Percentiles rank a stretch among this genome's conserved stretches.
Evolutionary conservation across 2,113 vertebrate genomes (phyloP).

Genomic region (Alosa alosa): DNA sequence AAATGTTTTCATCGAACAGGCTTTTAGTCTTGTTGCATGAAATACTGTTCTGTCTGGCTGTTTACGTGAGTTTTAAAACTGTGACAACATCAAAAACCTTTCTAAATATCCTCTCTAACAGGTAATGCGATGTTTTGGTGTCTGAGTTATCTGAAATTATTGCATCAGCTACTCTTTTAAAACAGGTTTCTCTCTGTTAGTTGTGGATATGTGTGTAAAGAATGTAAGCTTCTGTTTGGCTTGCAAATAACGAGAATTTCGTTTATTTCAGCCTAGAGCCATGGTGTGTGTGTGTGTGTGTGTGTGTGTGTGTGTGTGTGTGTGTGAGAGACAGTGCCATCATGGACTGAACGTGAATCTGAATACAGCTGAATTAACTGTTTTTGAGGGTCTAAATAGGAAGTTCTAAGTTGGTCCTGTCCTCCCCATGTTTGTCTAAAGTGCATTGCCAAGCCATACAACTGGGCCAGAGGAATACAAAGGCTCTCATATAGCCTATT

Average conservation of each 20-base stretch:
- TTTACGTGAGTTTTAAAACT: neutral
- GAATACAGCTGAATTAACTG: conserved; percentile 63
- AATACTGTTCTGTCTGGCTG: neutral
- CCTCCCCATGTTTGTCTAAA: conserved; percentile 64
- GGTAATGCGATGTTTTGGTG: neutral
- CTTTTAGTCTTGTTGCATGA: neutral
- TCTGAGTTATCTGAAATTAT: neutral
- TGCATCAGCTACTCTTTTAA: neutral
- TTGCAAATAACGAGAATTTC: neutral
- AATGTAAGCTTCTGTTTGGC: neutral
- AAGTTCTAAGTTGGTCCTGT: conserved; percentile 65
- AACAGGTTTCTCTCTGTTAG: neutral
- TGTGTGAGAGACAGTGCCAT: conserved; percentile 32
- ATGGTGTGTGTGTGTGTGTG: conserved; percentile 25
- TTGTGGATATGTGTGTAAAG: neutral
- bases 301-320: conserved; percentile 24
- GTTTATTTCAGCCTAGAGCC: conserved; percentile 12
- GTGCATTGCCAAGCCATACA: conserved; percentile 67
- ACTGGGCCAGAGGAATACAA: conserved; percentile 59
- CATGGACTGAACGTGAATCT: conserved; percentile 44
- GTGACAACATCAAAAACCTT: neutral
- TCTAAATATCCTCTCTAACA: neutral
- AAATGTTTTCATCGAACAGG: neutral
- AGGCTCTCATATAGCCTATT: conserved; percentile 58
- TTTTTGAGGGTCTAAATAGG: conserved; percentile 65